A percentile compares a stretch with the other conserved stretches of the same genome.
These are phyloP conservation scores for Tarsius wallacei DNA, from an alignment of 2,797 vertebrate species.

Conservation along the genomic window DNA sequence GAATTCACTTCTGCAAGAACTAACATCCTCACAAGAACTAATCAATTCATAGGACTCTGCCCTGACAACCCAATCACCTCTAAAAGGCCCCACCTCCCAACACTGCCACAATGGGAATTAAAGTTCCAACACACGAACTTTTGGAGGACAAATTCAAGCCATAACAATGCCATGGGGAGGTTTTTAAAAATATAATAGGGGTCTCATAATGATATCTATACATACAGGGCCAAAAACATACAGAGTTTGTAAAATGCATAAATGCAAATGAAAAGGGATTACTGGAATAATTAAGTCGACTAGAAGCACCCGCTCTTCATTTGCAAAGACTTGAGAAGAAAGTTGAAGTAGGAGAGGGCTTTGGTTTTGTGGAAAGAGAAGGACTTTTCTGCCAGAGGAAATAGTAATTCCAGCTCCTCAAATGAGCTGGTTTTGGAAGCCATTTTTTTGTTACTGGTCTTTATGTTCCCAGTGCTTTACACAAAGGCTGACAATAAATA, in stretches of 20 bases:
- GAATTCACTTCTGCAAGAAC: not conserved
- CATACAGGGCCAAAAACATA: conserved; percentile 44
- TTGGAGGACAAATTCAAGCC: not conserved
- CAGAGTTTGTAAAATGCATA: conserved; percentile 55
- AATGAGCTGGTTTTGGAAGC: conserved; percentile 54
- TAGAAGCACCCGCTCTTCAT: conserved; percentile 39
- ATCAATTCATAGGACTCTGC: not conserved
- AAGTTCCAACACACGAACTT: not conserved
- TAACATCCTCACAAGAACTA: not conserved
- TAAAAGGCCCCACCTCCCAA: not conserved
- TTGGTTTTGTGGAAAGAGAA: conserved; percentile 46
- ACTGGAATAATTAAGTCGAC: conserved; percentile 40
- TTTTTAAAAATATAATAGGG: conserved; percentile 35
- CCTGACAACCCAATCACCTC: not conserved
- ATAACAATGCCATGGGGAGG: not conserved
- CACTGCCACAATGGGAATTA: not conserved
- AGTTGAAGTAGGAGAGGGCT: conserved; percentile 27
- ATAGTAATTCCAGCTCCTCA: conserved; percentile 54
- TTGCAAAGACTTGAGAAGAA: conserved; percentile 67
- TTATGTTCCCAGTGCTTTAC: conserved; percentile 38
- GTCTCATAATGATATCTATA: conserved; percentile 46
- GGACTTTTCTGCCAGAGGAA: conserved; percentile 49
- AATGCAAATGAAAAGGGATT: conserved; percentile 24
- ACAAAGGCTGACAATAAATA: conserved; percentile 52
- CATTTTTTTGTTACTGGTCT: conserved; percentile 62